A percentile compares a stretch with the other conserved stretches of the same genome.
phyloP scores from a whole-genome alignment of 2,113 vertebrate genomes.

The Tetraodon nigroviridis region DNA sequence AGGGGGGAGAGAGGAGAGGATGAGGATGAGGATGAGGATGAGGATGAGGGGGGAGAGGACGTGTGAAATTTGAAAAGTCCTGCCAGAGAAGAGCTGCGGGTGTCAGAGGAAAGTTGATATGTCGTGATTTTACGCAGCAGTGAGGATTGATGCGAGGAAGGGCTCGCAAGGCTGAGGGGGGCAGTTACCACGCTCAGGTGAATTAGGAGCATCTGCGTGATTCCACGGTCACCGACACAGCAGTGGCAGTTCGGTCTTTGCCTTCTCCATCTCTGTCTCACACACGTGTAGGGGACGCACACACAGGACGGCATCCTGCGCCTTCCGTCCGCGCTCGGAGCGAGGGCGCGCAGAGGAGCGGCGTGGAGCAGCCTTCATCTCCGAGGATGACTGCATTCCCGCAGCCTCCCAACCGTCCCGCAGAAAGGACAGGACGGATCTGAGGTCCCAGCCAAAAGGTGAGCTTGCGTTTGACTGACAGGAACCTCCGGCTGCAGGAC shows the following conservation, averaged over 20 bases:
- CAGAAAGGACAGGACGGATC: neutral
- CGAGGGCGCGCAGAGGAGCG: neutral
- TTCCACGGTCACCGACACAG: neutral
- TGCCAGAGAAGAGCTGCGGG: constrained; percentile 49
- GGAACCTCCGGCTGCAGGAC: too few relatives aligned
- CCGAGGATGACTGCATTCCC: constrained; percentile 20
- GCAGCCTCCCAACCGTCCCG: neutral
- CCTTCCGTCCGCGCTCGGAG: neutral
- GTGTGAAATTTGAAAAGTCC: constrained; percentile 37
- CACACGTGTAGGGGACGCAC: constrained; percentile 3
- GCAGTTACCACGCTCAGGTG: neutral
- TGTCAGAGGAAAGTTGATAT: constrained; percentile 52
- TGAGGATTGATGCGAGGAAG: constrained; percentile 29
- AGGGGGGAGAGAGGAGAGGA: constrained; percentile 13
- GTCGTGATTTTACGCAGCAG: neutral
- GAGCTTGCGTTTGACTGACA: constrained; percentile 4
- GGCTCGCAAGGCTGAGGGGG: neutral
- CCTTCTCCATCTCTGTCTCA: too few relatives aligned
- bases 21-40: constrained; percentile 9
- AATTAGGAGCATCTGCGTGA: neutral
- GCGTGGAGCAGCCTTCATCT: neutral
- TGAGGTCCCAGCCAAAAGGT: constrained; percentile 23
- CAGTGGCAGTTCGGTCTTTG: too few relatives aligned
- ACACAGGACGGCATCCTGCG: too few relatives aligned
- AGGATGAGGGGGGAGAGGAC: constrained; percentile 9